Percentiles rank a stretch among this genome's conserved stretches.
Conservation (phyloP, 1,140 invertebrate species). For the Hyles euphorbiae region DNA sequence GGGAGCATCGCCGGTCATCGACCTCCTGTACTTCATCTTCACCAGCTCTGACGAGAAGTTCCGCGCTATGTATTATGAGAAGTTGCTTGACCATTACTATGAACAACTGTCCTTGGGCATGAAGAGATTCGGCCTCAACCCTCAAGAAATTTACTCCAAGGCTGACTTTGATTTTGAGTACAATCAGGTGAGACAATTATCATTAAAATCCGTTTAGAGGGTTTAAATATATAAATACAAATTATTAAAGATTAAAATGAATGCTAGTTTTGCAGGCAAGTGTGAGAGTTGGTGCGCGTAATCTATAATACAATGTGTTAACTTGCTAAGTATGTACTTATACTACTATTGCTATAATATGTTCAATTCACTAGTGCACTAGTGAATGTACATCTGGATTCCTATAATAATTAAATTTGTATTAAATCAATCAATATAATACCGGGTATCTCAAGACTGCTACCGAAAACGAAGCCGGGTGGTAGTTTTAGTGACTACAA, state of each 20-base stretch:
- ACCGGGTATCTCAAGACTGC: too few species aligned
- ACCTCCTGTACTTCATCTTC: slow-evolving; percentile 73
- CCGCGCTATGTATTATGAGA: slow-evolving; percentile 48
- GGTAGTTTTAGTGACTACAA: too few species aligned
- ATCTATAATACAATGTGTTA: background rate
- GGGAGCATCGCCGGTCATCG: slow-evolving; percentile 50
- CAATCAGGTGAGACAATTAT: slow-evolving; percentile 29
- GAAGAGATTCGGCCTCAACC: slow-evolving; percentile 14
- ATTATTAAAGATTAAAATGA: background rate
- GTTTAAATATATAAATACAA: background rate
- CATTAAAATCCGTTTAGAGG: background rate
- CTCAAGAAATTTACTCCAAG: slow-evolving; percentile 20
- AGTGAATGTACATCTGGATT: too few species aligned
- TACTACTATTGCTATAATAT: background rate
- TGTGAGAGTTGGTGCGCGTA: background rate
- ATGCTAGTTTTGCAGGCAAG: background rate
- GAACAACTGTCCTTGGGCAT: slow-evolving; percentile 34
- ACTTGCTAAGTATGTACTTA: background rate
- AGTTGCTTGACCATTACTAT: slow-evolving; percentile 66
- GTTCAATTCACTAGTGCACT: background rate
- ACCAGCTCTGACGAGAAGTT: slow-evolving; percentile 56
- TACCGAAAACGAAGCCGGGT: too few species aligned
- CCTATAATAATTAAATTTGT: too few species aligned
- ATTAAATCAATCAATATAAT: too few species aligned
- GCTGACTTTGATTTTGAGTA: slow-evolving; percentile 38